Conservation (phyloP, 2,888 invertebrate genomes). For the Holacanthella duospinosa region DNA sequence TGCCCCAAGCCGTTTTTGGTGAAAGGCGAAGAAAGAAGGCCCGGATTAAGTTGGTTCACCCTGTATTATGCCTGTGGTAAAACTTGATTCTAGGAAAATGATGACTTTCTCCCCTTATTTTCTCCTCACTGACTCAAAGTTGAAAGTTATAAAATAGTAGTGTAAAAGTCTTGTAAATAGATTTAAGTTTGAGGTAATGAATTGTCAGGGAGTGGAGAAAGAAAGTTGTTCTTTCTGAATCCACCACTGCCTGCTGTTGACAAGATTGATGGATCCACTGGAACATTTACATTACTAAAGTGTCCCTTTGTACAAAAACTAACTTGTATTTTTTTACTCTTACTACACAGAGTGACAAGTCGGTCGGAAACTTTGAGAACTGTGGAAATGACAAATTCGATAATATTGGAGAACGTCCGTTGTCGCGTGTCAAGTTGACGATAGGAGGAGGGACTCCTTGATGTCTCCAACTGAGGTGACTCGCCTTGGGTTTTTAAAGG, state of each 20-base stretch:
- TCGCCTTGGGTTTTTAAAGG: neutral
- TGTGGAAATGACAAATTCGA: neutral
- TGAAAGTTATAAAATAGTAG: neutral
- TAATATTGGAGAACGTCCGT: neutral
- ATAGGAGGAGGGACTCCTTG: neutral
- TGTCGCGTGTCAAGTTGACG: neutral
- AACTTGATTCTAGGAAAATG: neutral
- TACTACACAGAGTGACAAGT: too few species aligned
- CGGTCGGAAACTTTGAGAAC: neutral
- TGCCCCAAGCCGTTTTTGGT: too few species aligned
- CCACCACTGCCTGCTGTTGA: conserved; percentile 2
- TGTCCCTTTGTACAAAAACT: neutral
- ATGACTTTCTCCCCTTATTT: neutral
- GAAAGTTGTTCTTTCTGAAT: too few species aligned
- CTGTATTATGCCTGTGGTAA: too few species aligned
- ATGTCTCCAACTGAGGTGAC: neutral
- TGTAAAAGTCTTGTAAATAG: neutral
- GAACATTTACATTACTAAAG: neutral
- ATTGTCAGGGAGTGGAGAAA: too few species aligned
- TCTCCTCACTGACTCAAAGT: too few species aligned
- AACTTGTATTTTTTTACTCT: neutral
- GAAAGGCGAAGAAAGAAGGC: too few species aligned
- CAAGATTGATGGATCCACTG: conserved; percentile 7
- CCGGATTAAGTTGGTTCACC: too few species aligned
- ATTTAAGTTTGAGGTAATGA: neutral